These are phyloP conservation scores for Dascyllus trimaculatus DNA, from an alignment of 2,113 vertebrate genomes.

Conservation along the genomic window DNA sequence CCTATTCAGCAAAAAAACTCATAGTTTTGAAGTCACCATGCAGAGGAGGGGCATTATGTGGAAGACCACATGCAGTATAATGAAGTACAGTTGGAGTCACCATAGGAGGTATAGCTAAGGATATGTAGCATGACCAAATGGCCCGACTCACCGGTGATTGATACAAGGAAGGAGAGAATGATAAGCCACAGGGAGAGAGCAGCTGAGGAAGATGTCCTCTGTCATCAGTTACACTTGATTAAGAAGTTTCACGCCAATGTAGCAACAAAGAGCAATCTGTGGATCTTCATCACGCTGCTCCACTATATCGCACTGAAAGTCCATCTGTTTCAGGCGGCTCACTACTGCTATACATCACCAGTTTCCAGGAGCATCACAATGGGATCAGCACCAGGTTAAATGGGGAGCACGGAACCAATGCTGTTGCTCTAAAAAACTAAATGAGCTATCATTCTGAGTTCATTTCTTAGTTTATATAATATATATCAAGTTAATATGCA, in stretches of 20 bases:
- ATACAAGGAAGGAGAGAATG: slow-evolving; percentile 55
- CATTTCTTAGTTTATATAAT: no score
- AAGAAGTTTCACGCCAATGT: slow-evolving; percentile 61
- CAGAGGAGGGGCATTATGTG: slow-evolving; percentile 22
- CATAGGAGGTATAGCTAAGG: slow-evolving; percentile 36
- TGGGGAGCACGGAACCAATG: slow-evolving; percentile 11
- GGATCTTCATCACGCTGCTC: slow-evolving; percentile 49
- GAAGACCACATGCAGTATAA: slow-evolving; percentile 38
- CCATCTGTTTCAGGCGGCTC: slow-evolving; percentile 60
- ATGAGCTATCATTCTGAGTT: neutral
- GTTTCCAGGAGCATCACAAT: slow-evolving; percentile 26
- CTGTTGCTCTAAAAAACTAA: slow-evolving; percentile 25
- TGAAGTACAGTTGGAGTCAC: slow-evolving; percentile 58
- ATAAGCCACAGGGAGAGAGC: slow-evolving; percentile 61
- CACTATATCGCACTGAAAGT: slow-evolving; percentile 44
- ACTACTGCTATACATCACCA: slow-evolving; percentile 47
- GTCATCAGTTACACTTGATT: slow-evolving; percentile 78
- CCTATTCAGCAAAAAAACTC: slow-evolving; percentile 32
- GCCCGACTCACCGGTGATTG: slow-evolving; percentile 69
- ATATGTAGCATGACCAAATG: slow-evolving; percentile 65
- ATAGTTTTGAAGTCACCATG: slow-evolving; percentile 23
- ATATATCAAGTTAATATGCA: neutral
- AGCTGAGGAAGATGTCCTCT: slow-evolving; percentile 71
- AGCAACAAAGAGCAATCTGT: slow-evolving; percentile 68
- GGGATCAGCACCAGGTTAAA: slow-evolving; percentile 29